Conservation (phyloP, 2,888 invertebrate species). For the Melanostoma scalare region DNA sequence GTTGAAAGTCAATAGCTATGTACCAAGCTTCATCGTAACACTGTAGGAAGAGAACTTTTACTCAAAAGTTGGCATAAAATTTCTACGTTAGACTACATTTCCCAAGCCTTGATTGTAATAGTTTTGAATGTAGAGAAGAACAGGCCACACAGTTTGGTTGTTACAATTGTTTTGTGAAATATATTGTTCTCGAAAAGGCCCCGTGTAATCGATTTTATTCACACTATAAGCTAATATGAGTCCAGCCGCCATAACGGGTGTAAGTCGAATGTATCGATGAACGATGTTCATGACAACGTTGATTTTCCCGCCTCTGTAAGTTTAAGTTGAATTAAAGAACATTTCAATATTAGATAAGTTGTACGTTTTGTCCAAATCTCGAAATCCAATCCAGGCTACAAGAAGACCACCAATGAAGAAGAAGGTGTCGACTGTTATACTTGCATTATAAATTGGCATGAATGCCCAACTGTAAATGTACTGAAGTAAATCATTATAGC, state of each 20-base stretch:
- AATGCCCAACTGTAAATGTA: slow-evolving; percentile 33
- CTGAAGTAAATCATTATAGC: slow-evolving; percentile 7
- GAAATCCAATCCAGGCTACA: slow-evolving; percentile 77
- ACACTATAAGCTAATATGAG: slow-evolving; percentile 82
- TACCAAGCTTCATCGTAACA: slow-evolving; percentile 84
- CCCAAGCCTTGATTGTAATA: slow-evolving; percentile 72
- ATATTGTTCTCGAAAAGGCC: slow-evolving; percentile 77
- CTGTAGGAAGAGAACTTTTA: slow-evolving; percentile 63
- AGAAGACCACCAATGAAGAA: slow-evolving; percentile 84
- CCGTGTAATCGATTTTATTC: slow-evolving; percentile 80
- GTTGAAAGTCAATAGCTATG: slow-evolving; percentile 83
- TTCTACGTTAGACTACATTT: slow-evolving; percentile 15
- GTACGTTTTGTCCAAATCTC: slow-evolving; percentile 66
- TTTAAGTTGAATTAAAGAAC: neutral
- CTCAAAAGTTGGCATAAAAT: neutral
- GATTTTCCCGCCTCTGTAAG: slow-evolving; percentile 74
- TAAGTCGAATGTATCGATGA: slow-evolving; percentile 81
- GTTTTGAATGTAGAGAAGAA: slow-evolving; percentile 82
- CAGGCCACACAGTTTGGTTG: slow-evolving; percentile 80
- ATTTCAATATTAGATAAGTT: neutral
- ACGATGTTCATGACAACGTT: slow-evolving; percentile 74
- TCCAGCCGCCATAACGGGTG: slow-evolving; percentile 82
- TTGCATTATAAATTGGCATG: slow-evolving; percentile 77
- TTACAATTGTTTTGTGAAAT: slow-evolving; percentile 75
- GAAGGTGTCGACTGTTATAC: slow-evolving; percentile 84